These are phyloP conservation scores for Formicarius rufipectus DNA, from an alignment of 2,113 vertebrate species.

Conservation along the genomic window DNA sequence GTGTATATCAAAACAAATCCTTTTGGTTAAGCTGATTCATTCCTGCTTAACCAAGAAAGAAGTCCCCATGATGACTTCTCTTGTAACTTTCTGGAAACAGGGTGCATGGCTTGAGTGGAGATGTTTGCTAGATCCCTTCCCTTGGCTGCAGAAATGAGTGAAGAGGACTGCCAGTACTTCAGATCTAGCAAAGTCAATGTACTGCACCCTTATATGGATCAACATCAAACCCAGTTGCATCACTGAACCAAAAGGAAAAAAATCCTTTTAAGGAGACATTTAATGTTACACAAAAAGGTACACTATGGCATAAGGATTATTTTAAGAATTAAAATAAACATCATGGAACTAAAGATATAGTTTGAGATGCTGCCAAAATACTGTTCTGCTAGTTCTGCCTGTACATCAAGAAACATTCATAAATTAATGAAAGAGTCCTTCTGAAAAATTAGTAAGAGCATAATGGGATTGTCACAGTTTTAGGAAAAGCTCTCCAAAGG, in stretches of 20 bases:
- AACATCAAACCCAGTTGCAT: not conserved
- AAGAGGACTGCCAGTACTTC: not conserved
- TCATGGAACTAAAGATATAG: not conserved
- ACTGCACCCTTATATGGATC: not conserved
- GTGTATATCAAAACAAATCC: not conserved
- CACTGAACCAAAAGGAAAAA: not conserved
- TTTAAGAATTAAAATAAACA: slow-evolving; percentile 32
- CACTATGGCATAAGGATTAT: not conserved
- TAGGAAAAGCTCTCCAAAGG: not conserved
- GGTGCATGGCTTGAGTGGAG: not conserved
- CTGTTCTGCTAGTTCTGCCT: not conserved
- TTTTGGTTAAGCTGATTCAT: not conserved
- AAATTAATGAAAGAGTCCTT: not conserved
- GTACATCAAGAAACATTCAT: not conserved
- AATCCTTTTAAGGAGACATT: not conserved
- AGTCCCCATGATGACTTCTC: not conserved
- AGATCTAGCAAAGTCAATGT: not conserved
- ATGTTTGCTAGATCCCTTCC: not conserved
- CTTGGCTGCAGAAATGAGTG: not conserved
- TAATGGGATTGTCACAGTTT: not conserved
- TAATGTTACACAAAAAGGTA: not conserved
- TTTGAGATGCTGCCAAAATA: not conserved
- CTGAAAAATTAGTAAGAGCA: not conserved
- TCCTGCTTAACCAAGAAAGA: not conserved
- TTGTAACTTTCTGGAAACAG: not conserved